Evolutionary conservation across 2,888 invertebrate species (phyloP), one percentile per base, ranked within the genome.

Genomic region (Meganola albula): DNA sequence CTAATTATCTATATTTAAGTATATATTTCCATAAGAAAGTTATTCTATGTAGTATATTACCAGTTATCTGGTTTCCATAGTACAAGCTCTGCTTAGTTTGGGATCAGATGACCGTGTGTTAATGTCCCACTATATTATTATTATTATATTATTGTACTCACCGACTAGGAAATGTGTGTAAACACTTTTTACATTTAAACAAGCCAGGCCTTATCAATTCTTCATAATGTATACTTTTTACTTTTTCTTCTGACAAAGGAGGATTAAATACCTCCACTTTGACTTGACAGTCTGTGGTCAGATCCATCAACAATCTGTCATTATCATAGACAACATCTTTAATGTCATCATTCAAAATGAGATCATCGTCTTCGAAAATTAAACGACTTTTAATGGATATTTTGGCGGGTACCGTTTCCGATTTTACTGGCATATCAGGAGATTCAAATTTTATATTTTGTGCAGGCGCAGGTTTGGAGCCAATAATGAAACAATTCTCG

Each of bases 131-230:
- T 5, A 29, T 3, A 9, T 9, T 7, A 24, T 5, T 1, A 8
- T 9, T n/a, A 28, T 0, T 11, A 11, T 10, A 10, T 7, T 24
- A 3, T 11, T 50, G 12, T 4, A 0, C 63, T 60, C 10, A 73
- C 74, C 71, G 61, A 13, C 53, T 61, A 10, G 53, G 51, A 29
- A 68, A 74, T 0, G 34, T 32, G 3, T 41, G 35, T 0, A 23
- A 23, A 24, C 75, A 75, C 2, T 35, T 53, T 9, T 31, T 58
- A 26, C 75, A 75, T 0, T 38, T 25, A 44, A 42, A 62, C 0
- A 53, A 16, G 0, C 59, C 58, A 0, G 58, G 48, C 2, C 30
- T 47, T 0, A 58, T 22, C 2, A 75, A 31, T 0, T 58, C 53
- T 12, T 72, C 54, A 22, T 60, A 67, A 42, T 63, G 63, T 0